Percentiles rank a stretch among this genome's conserved stretches.
Conservation (phyloP, 2,888 invertebrate genomes). For the Heteromurus nitidus region DNA sequence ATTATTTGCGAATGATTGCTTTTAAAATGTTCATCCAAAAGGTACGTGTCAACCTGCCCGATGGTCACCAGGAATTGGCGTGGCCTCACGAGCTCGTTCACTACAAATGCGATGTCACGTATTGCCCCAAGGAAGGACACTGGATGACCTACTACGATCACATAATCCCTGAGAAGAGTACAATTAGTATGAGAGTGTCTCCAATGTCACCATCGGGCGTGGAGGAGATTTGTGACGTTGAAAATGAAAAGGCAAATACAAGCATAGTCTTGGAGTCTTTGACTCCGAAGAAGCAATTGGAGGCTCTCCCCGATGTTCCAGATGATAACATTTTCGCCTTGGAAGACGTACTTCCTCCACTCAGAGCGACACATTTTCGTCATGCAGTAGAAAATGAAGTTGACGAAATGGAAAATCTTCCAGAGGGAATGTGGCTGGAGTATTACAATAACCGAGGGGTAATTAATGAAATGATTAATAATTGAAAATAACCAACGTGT, state of each 20-base stretch:
- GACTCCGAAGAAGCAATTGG: conserved; percentile 9
- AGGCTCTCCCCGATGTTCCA: conserved; percentile 13
- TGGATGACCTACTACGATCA: conserved; percentile 45
- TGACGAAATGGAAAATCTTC: conserved; percentile 39
- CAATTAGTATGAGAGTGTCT: not conserved
- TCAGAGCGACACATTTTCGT: conserved; percentile 24
- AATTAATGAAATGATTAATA: not conserved
- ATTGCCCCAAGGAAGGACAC: conserved; percentile 30
- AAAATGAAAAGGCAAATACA: not conserved
- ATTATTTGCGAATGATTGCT: too few species aligned
- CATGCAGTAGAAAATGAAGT: conserved; percentile 34
- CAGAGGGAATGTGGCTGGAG: conserved; percentile 61
- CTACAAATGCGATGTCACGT: conserved; percentile 36
- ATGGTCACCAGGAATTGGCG: not conserved
- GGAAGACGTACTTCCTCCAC: conserved; percentile 29
- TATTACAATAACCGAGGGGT: conserved; percentile 43
- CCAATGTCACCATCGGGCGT: not conserved
- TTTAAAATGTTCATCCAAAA: too few species aligned
- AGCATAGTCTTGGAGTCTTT: not conserved
- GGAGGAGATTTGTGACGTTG: too few species aligned
- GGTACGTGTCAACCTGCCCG: conserved; percentile 9
- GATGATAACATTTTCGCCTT: conserved; percentile 31
- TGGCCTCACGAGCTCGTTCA: conserved; percentile 42
- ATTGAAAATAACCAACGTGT: too few species aligned
- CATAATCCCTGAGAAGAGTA: conserved; percentile 18